Evolutionary conservation across 53 echinoderm and acorn worm genomes (phyloP), one percentile per base, ranked within the genome.

Genomic region (Echinarachnius parma): DNA sequence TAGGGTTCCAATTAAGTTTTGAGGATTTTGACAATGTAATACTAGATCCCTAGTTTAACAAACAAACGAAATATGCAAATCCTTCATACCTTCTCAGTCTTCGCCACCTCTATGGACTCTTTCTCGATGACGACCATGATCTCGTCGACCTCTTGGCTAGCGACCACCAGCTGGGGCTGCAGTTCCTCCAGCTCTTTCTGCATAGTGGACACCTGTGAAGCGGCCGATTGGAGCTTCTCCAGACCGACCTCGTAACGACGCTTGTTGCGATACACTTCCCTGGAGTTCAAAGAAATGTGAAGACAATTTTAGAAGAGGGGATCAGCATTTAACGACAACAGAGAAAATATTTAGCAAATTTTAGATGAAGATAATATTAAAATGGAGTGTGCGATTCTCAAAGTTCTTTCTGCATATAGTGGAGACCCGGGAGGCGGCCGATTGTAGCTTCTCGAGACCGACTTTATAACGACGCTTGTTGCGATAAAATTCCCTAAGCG

Each of bases 381-480:
- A n/a, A n/a, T n/a, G n/a, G n/a, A n/a, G n/a, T n/a, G n/a, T n/a
- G n/a, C n/a, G n/a, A n/a, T n/a, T n/a, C n/a, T n/a, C n/a, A n/a
- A n/a, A n/a, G n/a, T n/a, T n/a, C n/a, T n/a, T n/a, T n/a, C n/a
- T n/a, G n/a, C n/a, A n/a, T n/a, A n/a, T 95, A 23, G 77, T 79
- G 23, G 95, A 81, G 21, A 95, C 95, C 65, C 91, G 95, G 5
- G 95, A 95, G 21, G 90, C 95, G 0, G 95, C 95, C 25, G 90
- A 91, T 64, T 87, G 74, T 3, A 95, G 82, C 71, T 95, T 95
- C 74, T 95, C 95, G 16, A 95, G 78, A 71, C 95, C 95, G 47
- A 95, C 95, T 59, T 95, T 90, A 48, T 95, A 95, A n/a, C 95
- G 86, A 61, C 84, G 84, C 82, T 95, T 95, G 84, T 87, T 90